phyloP scores from a whole-genome alignment of 2,797 vertebrate species.

The Remorina albescens region DNA sequence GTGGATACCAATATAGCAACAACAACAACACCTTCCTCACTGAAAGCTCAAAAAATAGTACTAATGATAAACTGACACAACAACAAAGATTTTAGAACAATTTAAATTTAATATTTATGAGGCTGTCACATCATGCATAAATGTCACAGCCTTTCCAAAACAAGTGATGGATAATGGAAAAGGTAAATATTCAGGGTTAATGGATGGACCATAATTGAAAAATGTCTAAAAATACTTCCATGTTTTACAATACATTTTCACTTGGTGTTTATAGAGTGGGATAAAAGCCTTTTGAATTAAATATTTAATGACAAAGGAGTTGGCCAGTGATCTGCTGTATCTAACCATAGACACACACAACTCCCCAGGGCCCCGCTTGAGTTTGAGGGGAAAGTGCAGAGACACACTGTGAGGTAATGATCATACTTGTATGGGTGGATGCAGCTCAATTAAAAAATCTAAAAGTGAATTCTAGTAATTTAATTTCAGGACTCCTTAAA shows the following conservation, averaged over 20 bases:
- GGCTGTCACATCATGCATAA: slow-evolving; percentile 23
- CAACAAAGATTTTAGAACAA: slow-evolving; percentile 29
- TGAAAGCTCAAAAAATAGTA: slow-evolving; percentile 1
- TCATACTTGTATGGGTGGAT: slow-evolving; percentile 47
- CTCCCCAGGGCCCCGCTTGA: slow-evolving; percentile 47
- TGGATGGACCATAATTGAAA: slow-evolving; percentile 44
- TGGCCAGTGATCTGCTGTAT: slow-evolving; percentile 39
- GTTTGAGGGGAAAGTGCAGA: slow-evolving; percentile 40
- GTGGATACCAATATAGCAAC: background rate
- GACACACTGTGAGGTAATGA: slow-evolving; percentile 42
- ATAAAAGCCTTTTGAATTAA: slow-evolving; percentile 69
- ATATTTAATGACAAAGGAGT: slow-evolving; percentile 73
- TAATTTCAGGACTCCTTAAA: slow-evolving; percentile 63
- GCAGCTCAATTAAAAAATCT: slow-evolving; percentile 50
- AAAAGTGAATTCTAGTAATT: slow-evolving; percentile 56
- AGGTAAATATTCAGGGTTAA: slow-evolving; percentile 47
- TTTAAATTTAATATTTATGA: slow-evolving; percentile 33
- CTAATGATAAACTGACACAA: slow-evolving; percentile 21
- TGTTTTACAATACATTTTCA: slow-evolving; percentile 49
- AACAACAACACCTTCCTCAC: background rate
- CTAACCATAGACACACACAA: slow-evolving; percentile 35
- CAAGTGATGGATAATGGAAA: slow-evolving; percentile 48
- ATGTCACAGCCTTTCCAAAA: slow-evolving; percentile 20
- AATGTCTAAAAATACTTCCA: slow-evolving; percentile 60
- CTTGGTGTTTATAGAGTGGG: slow-evolving; percentile 54